Evolutionary conservation across 2,113 vertebrate species (phyloP).

Genomic region (Pelecanus crispus): DNA sequence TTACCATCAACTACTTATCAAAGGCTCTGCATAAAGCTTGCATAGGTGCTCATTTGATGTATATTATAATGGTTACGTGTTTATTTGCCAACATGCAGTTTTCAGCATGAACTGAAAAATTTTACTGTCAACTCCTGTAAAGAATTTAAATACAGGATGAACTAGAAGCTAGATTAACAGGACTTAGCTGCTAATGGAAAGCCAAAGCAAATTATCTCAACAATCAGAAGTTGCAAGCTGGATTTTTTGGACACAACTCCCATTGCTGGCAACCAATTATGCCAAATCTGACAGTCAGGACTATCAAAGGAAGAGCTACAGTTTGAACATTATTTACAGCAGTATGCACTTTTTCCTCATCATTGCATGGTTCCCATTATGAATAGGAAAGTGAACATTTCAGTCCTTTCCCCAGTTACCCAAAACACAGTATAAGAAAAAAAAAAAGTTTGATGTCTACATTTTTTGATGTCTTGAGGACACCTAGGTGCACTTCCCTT

Average conservation of each 20-base stretch:
- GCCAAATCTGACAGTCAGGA: background rate
- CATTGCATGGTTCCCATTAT: background rate
- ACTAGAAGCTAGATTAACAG: background rate
- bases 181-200: background rate
- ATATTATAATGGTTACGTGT: background rate
- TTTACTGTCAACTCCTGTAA: background rate
- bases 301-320: background rate
- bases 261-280: background rate
- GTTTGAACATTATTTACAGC: background rate
- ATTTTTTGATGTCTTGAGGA: background rate
- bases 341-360: background rate
- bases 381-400: background rate
- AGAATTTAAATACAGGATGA: background rate
- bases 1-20: background rate
- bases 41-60: background rate
- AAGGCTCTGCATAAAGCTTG: background rate
- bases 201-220: background rate
- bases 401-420: background rate
- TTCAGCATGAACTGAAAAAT: background rate
- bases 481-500: background rate
- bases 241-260: background rate
- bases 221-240: background rate
- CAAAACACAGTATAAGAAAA: background rate
- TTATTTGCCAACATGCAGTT: conserved; percentile 1
- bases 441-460: background rate